Conservation (phyloP, 1,140 invertebrate genomes). For the Drosophila kikkawai region DNA sequence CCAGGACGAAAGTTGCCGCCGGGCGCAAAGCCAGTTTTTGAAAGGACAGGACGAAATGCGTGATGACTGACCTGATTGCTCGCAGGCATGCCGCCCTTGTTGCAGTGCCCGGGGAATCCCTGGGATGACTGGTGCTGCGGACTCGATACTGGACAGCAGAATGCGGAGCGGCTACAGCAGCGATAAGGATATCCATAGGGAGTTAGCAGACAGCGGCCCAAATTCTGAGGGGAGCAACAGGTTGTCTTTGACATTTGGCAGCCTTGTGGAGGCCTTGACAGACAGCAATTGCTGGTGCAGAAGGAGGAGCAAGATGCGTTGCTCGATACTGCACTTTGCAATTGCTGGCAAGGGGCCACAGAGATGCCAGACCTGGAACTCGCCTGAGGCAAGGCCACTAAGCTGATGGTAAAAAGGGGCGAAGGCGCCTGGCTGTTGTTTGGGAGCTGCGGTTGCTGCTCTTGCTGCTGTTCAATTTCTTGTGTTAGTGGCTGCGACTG, state of each 20-base stretch:
- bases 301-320: slow-evolving; percentile 17
- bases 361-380: background rate
- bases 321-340: slow-evolving; percentile 1
- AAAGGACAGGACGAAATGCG: background rate
- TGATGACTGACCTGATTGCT: slow-evolving; percentile 15
- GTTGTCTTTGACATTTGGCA: background rate
- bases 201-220: slow-evolving; percentile 16
- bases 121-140: slow-evolving; percentile 6
- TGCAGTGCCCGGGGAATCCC: background rate
- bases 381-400: slow-evolving; percentile 19
- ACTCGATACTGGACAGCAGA: slow-evolving; percentile 1
- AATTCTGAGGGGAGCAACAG: slow-evolving; percentile 7
- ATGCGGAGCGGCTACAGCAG: slow-evolving; percentile 1
- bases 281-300: slow-evolving; percentile 35
- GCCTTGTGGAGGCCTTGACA: slow-evolving; percentile 6
- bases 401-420: slow-evolving; percentile 32
- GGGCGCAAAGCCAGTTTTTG: slow-evolving; percentile 11
- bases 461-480: background rate
- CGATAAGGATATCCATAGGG: background rate
- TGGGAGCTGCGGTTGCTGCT: background rate
- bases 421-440: slow-evolving; percentile 4
- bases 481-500: background rate
- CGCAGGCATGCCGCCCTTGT: background rate
- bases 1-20: background rate
- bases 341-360: slow-evolving; percentile 37